Evolutionary conservation across 2,797 vertebrate species (phyloP), one percentile per base, ranked within the genome.

Genomic region (Anisognathus igniventris): DNA sequence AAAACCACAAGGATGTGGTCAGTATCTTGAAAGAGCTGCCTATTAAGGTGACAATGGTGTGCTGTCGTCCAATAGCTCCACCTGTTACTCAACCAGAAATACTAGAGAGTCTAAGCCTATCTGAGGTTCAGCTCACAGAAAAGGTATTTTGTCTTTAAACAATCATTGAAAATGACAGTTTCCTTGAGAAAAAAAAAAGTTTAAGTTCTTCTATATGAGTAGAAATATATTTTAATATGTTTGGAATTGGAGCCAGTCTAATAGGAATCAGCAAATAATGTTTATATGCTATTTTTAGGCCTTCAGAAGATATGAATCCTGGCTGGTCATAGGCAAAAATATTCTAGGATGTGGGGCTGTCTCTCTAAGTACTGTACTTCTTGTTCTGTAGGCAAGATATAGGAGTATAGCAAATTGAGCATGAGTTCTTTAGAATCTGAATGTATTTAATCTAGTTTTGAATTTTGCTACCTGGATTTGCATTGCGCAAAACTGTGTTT

Each of bases 11-110:
- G 94, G 99, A 99, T 95, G 99, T 99, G 18, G 98, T 99, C 48
- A 98, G 96, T 92, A 99, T 99, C 96, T 97, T 99, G 95, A 99
- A 99, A 97, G 99, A 99, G 76, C 98, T 99, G 62, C 99, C 99
- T 5, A 74, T 99, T 78, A 97, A 95, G 39, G 99, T 99, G 35
- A 98, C 97, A 86, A 98, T 99, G 99, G 98, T 98, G 2, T 99
- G 99, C 97, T 99, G 99, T 87, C 98, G 99, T 86, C 98, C 98
- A 2, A 96, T 98, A 67, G 98, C 98, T 90, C 96, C 98, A 9
- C 84, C 97, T 16, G 44, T 96, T 40, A 47, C 87, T 67, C 97
- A 98, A 4, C 66, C 96, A 58, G 98, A 98, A 74, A 58, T 51
- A 18, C 25, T 96, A 31, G 97, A 97, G 33, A 96, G 95, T 65